Base-by-base conservation (phyloP, 2,888 invertebrate genomes). In the Hyposoter didymator region DNA sequence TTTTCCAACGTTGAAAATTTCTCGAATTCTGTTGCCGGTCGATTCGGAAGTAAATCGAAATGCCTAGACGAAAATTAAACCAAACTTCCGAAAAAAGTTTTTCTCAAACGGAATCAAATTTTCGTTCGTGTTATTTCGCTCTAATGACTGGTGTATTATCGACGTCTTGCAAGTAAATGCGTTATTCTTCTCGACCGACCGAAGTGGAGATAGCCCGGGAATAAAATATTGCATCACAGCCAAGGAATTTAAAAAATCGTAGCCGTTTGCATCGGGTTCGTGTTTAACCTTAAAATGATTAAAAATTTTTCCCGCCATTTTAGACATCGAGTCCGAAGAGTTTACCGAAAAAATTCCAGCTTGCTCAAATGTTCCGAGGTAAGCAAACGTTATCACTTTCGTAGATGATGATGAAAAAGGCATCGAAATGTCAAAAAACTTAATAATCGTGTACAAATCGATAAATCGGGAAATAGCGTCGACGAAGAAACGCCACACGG, bases 241-340 rank as follows among this genome's bases (percentile, higher is more conserved):
- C 14, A 59, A 19, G 55, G 19, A 55, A 28, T 59, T 59, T 14
- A 28, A 59, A 59, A 59, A 28, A 52, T 52, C 22, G 59, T 5
- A 49, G 47, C 47, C 14, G 10, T 22, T 5, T 0, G 28, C 10
- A 12, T 28, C 1, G 59, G 39, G 8, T 39, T 59, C 59, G 52
- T 49, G 22, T 49, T 49, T 67, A 74, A 74, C 59, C 74, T 74
- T 10, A 62, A 74, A 74, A 14, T 35, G 19, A 43, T 10, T 49
- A 39, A 22, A 52, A 19, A 62, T 6, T 28, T 74, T 74, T 74
- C 74, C 74, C 74, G 74, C 74, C 74, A 74, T 62, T 74, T 59
- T 28, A 22, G 7, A 28, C n/a, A 7, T 28, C 22, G 10, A 17
- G 45, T 62, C n/a, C 45, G 17, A 32, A 47, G 22, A 10, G 22